Evolutionary conservation across 2,888 invertebrate species (phyloP).

Genomic region (Microctonus aethiopoides): DNA sequence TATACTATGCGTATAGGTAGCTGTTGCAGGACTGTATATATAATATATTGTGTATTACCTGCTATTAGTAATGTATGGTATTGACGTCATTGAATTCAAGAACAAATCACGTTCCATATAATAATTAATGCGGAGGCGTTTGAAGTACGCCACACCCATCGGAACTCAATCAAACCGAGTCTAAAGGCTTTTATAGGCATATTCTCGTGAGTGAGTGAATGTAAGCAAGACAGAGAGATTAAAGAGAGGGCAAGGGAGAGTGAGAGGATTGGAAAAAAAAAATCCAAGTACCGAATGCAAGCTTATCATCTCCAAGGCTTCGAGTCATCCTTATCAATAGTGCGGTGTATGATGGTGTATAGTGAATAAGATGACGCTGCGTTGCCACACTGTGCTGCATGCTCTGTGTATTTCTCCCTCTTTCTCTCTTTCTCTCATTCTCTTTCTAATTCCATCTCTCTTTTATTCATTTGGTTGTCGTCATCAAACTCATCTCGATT

Average conservation of each 20-base stretch:
- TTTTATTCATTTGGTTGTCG: background rate
- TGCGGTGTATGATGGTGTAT: constrained; percentile 34
- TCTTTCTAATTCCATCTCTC: background rate
- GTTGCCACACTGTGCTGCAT: constrained; percentile 12
- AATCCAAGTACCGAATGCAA: constrained; percentile 30
- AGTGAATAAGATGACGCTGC: constrained; percentile 52
- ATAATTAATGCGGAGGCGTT: constrained; percentile 63
- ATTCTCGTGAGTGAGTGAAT: constrained; percentile 35
- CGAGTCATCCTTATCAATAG: constrained; percentile 64
- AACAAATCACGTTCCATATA: constrained; percentile 47
- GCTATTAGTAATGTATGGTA: background rate
- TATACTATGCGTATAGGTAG: background rate
- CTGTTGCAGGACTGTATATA: too few species aligned
- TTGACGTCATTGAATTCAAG: constrained; percentile 22
- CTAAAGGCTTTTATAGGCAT: constrained; percentile 43
- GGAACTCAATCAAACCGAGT: constrained; percentile 61
- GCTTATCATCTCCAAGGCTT: constrained; percentile 54
- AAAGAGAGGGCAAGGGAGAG: constrained; percentile 27
- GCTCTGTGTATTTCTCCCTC: background rate
- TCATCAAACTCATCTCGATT: background rate
- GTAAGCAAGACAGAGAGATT: constrained; percentile 19
- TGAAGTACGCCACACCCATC: constrained; percentile 62
- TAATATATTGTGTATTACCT: background rate
- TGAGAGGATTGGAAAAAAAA: constrained; percentile 38
- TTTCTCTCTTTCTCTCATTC: background rate